A percentile compares a stretch with the other conserved stretches of the same genome.
Evolutionary conservation across 2,797 vertebrate genomes (phyloP).

Genomic region (Morus bassanus): DNA sequence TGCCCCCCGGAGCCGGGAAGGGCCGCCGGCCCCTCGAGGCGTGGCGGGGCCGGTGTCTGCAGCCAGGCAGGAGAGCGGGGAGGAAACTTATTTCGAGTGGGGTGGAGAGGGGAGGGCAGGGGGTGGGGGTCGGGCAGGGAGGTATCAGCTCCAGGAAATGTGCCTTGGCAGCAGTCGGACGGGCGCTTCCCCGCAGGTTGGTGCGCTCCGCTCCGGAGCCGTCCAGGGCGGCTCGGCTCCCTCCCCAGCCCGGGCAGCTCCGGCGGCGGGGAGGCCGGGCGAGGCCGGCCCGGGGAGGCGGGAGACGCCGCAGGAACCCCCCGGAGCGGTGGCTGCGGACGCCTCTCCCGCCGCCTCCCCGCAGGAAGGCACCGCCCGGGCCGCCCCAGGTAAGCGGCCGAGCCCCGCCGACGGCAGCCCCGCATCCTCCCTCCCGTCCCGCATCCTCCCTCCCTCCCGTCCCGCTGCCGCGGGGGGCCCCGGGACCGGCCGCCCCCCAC

Average conservation of each 20-base stretch:
- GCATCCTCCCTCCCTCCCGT: neutral
- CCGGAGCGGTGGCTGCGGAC: neutral
- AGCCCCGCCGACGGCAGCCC: neutral
- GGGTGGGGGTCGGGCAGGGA: constrained; percentile 57
- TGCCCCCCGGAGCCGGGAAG: neutral
- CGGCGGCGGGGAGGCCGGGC: neutral
- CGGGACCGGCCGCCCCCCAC: too few relatives aligned
- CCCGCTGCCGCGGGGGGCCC: neutral
- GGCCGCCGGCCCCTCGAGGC: constrained; percentile 6
- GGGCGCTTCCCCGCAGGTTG: constrained; percentile 42
- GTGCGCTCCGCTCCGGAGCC: neutral
- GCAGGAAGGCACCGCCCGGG: neutral
- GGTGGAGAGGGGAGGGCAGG: constrained; percentile 13
- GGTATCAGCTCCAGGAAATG: constrained; percentile 58
- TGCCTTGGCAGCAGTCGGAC: constrained; percentile 50
- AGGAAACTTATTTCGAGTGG: constrained; percentile 48
- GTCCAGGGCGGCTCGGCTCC: neutral
- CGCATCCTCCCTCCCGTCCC: neutral
- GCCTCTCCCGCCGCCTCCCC: neutral
- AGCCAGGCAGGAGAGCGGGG: neutral
- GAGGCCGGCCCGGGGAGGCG: neutral
- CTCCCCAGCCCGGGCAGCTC: neutral
- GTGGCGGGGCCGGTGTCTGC: neutral
- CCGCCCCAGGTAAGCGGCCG: constrained; percentile 20
- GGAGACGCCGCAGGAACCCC: neutral